Base-by-base conservation (phyloP, 2,797 vertebrate species). In the Morus bassanus region DNA sequence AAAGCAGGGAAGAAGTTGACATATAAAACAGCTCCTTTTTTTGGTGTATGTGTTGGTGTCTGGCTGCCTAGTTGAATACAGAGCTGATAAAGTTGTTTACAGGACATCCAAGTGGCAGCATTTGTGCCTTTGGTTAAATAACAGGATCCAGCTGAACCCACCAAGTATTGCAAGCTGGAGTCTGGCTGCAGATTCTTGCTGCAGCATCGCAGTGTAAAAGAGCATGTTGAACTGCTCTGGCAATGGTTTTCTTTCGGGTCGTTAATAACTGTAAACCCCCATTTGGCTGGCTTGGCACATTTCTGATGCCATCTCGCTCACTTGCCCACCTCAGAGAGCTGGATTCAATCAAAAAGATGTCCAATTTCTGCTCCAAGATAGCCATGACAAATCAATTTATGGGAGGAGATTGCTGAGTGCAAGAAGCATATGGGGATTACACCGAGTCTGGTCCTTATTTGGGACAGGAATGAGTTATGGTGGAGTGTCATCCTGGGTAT, bases 321-420 rank as follows among this genome's bases (percentile, higher is more conserved):
- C 13, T 25, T 76, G 48, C 57, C 81, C 77, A 91, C 73, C 88
- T 84, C 8, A 0, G 69, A 85, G 74, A 82, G 73, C 89, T 96
- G 95, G 91, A 92, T 93, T 88, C 76, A 95, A 93, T 97, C 88
- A 96, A 91, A 95, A 70, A 64, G 51, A 68, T 95, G 95, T 93
- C 76, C 74, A 53, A 30, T 90, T 95, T 91, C 94, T 93, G 70
- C 70, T 50, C 43, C 27, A 12, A 77, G 70, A 70, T 24, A 96
- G 78, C 94, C 89, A 39, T 88, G 89, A 89, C 90, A 91, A 96
- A 96, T 97, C 88, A 91, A 80, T 97, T 96, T 92, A 78, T 64
- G 41, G 70, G 72, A 90, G 61, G 77, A 91, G 93, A 82, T 16
- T 80, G 74, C 80, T 16, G 25, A 74, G 56, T 19, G 45, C 88